Conservation (phyloP, 1,140 invertebrate species). For the Magallana ariakensis region DNA sequence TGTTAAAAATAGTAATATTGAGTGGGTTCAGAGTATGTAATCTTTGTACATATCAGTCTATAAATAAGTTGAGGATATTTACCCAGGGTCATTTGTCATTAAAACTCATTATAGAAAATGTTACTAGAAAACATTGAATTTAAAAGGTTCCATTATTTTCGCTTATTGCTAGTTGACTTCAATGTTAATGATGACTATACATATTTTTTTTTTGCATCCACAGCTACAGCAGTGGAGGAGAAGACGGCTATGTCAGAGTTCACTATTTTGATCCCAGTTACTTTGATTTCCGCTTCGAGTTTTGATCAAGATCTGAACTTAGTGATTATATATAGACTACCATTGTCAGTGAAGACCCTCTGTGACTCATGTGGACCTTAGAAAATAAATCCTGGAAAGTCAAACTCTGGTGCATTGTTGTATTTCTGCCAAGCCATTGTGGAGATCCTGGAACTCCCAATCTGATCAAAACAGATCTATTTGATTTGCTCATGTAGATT, state of each 20-base stretch:
- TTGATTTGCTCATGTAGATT: too few relatives aligned
- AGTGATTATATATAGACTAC: not conserved
- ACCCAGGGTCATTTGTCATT: too few relatives aligned
- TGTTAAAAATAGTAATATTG: not conserved
- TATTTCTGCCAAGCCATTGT: not conserved
- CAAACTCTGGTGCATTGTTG: not conserved
- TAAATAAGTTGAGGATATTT: not conserved
- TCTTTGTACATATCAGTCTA: not conserved
- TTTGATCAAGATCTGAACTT: conserved; percentile 79
- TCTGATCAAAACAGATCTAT: too few relatives aligned
- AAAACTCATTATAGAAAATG: too few relatives aligned
- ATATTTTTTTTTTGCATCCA: conserved; percentile 59
- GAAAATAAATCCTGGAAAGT: conserved; percentile 46
- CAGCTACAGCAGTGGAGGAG: conserved; percentile 96
- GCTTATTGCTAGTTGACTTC: too few relatives aligned
- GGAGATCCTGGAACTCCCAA: too few relatives aligned
- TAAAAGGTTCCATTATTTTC: too few relatives aligned
- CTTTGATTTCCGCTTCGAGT: conserved; percentile 98
- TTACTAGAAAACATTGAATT: too few relatives aligned
- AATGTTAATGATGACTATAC: too few relatives aligned
- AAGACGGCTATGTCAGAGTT: conserved; percentile 98
- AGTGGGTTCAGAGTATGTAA: not conserved
- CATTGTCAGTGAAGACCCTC: conserved; percentile 17
- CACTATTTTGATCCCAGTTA: conserved; percentile 98
- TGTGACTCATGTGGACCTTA: conserved; percentile 38